These are phyloP conservation scores for Cacatua alba DNA, from an alignment of 2,113 vertebrate species.

Conservation along the genomic window DNA sequence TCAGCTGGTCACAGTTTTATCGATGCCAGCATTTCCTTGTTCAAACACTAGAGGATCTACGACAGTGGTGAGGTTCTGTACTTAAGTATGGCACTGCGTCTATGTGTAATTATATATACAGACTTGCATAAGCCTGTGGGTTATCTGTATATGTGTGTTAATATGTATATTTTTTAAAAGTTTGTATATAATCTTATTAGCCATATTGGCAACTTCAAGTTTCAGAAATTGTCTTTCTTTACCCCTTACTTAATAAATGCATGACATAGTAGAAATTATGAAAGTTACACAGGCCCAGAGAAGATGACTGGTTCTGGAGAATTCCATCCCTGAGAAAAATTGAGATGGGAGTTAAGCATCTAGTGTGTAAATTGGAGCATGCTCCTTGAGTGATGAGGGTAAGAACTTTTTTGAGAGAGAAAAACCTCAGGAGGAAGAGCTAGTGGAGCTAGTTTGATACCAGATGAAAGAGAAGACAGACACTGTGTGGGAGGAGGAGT, in stretches of 20 bases:
- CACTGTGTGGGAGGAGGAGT: conserved; percentile 26
- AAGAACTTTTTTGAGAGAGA: background rate
- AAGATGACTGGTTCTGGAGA: background rate
- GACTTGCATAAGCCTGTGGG: background rate
- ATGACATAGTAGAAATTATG: background rate
- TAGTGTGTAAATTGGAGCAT: conserved; percentile 16
- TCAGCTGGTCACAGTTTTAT: background rate
- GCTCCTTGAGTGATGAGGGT: conserved; percentile 19
- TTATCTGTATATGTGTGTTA: background rate
- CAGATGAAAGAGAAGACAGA: conserved; percentile 23
- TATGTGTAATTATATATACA: no score
- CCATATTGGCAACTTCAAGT: background rate
- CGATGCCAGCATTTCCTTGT: background rate
- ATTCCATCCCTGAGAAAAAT: background rate
- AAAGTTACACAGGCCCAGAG: background rate
- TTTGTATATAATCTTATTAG: background rate
- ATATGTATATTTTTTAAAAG: fast-evolving
- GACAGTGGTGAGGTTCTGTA: background rate
- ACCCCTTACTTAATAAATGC: background rate
- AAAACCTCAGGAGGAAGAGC: conserved; percentile 28
- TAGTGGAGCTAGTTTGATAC: conserved; percentile 1
- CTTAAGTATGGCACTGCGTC: no score
- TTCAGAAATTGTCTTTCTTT: background rate
- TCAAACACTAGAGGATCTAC: background rate
- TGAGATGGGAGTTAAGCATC: background rate